Base-by-base conservation (phyloP, 2,888 invertebrate genomes). In the Pollenia amentaria region DNA sequence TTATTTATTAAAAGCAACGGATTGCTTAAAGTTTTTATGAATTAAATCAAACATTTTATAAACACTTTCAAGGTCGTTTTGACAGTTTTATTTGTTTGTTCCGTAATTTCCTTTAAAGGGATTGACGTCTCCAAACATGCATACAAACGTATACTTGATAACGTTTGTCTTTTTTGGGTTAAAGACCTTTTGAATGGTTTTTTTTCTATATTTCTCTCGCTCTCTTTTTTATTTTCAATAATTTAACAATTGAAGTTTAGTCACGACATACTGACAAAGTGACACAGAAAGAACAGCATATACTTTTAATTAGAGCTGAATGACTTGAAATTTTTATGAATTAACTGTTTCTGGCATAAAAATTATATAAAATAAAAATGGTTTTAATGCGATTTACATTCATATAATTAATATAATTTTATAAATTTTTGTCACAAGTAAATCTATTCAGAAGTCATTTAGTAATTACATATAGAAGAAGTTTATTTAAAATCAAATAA, bases 231-330 rank as follows among this genome's bases (percentile, higher is more conserved):
- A 6, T 44, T 16, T 44, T 44, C 14, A 64, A 55, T 44, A 44
- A 64, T 8, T 18, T 2, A 21, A 18, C 53, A 57, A 38, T 73
- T 62, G 12, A n/a, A 11, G 16, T 48, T 21, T n/a, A 42, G 44
- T 53, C 53, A 53, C 42, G 76, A 44, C 76, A 65, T 38, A 65
- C 51, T 76, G 53, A 53, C 65, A 76, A 42, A 64, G n/a, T 53
- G 76, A 76, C 53, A 53, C 42, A 42, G 53, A 53, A 40, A 55
- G 2, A 51, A 40, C 21, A 29, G 6, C 29, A 4, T 29, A 0
- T 29, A 29, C 29, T 29, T 29, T 6, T 29, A 29, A 2, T 29
- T 29, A 29, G 29, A 29, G 6, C 29, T 29, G 29, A 6, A 6
- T 29, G 29, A 29, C 29, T 29, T 29, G 1, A 0, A 29, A 29